phyloP scores from a whole-genome alignment of 2,888 invertebrate species.

The Aradus depressus region DNA sequence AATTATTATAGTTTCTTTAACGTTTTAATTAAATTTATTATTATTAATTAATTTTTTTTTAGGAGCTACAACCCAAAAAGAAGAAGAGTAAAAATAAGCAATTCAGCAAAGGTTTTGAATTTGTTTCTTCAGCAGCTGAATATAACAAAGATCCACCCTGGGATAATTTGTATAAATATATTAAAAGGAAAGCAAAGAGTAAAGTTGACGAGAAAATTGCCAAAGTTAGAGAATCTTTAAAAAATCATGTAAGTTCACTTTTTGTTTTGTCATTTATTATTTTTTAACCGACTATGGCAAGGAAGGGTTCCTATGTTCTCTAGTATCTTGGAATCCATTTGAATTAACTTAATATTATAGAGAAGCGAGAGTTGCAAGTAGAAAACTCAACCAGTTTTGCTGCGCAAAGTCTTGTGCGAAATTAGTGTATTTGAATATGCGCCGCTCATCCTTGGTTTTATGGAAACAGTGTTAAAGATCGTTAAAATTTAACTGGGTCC shows the following conservation, averaged over 20 bases:
- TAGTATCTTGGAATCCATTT: not conserved
- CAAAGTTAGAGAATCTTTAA: constrained; percentile 43
- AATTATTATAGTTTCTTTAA: no score
- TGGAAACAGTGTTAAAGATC: no score
- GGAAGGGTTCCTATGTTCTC: not conserved
- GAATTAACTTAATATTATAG: not conserved
- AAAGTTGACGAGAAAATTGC: constrained; percentile 78
- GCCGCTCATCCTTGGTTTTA: no score
- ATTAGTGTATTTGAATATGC: no score
- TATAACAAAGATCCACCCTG: constrained; percentile 73
- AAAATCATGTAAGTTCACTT: constrained; percentile 38
- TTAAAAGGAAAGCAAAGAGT: constrained; percentile 64
- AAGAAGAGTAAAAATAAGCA: constrained; percentile 58
- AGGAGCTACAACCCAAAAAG: constrained; percentile 71
- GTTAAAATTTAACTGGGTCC: no score
- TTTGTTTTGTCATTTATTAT: not conserved
- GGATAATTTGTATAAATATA: constrained; percentile 67
- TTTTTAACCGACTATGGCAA: not conserved
- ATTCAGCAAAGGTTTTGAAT: constrained; percentile 70
- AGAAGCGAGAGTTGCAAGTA: no score
- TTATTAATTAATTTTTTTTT: constrained; percentile 32
- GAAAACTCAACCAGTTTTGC: no score
- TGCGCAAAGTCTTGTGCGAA: no score
- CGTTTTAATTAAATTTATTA: no score
- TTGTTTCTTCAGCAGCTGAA: constrained; percentile 63